Base-by-base conservation (phyloP, 1,140 invertebrate species). In the Zaprionus capensis region DNA sequence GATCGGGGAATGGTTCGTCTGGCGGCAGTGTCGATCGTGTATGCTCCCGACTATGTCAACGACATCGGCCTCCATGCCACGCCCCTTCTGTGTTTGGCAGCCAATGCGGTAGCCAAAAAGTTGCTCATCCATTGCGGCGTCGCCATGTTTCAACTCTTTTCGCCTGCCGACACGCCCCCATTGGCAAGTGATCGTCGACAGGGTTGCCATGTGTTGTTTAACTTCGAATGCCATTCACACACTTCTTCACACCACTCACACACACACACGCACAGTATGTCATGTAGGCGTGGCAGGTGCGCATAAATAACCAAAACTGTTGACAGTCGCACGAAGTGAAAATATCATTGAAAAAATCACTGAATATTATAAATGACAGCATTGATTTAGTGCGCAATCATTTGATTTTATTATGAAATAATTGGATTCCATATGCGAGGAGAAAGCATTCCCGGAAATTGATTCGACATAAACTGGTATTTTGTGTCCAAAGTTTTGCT, bases 241-340 rank as follows among this genome's bases (percentile, higher is more conserved):
- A 17, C 64, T 36, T 53, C 49, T 51, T 51, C 44, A 63, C 17
- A 59, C 26, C 20, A 65, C 44, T 36, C 71, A 22, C 20, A 26
- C 44, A 67, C 61, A 67, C 44, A 61, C 61, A 38, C 72, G 34
- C 66, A 51, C 71, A 65, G 64, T 69, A 64, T 71, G 56, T 61
- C 69, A 80, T 83, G 84, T 83, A 74, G 84, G 84, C 84, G 84
- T 84, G 81, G 49, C 68, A 63, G 51, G 53, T 68, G 55, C 65
- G 82, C 73, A 88, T 88, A 88, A 90, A 88, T 88, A 66, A 90
- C 71, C 28, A 46, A 81, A 81, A 41, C 58, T 90, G 84, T 79
- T 84, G 84, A 88, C 84, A 88, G 81, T 63, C 41, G 65, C 59
- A 36, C 65, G 59, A 70, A 78, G 73, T 46, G 65, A 69, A 61